Percentiles rank a stretch among this genome's conserved stretches.
These are phyloP conservation scores for Thereva unica DNA, from an alignment of 2,888 invertebrate species.

Conservation along the genomic window DNA sequence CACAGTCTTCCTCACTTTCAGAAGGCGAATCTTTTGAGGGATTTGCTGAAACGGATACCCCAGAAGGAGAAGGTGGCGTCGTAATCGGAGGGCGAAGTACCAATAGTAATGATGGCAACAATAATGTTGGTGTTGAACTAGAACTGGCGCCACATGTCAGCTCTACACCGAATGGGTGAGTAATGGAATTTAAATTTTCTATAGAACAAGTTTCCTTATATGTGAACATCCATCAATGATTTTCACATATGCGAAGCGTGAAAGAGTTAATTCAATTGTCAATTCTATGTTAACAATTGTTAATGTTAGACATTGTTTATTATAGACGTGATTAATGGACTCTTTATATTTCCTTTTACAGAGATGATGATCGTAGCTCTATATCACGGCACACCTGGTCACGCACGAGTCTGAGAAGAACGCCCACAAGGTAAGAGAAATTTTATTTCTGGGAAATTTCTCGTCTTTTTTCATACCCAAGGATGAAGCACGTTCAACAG, in stretches of 20 bases:
- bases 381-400: constrained; percentile 83
- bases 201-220: not conserved
- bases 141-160: constrained; percentile 56
- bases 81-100: constrained; percentile 14
- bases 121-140: constrained; percentile 53
- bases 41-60: constrained; percentile 68
- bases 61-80: constrained; percentile 36
- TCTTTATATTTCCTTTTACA: constrained; percentile 48
- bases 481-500: constrained; percentile 2
- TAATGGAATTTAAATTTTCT: constrained; percentile 7
- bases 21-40: constrained; percentile 84
- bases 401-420: constrained; percentile 79
- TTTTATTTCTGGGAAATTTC: constrained; percentile 7
- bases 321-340: not conserved
- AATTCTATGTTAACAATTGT: too few relatives aligned
- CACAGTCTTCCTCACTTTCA: constrained; percentile 65
- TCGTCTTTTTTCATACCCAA: too few relatives aligned
- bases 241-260: too few relatives aligned
- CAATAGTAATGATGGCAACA: constrained; percentile 44
- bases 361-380: constrained; percentile 63
- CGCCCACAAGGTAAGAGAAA: constrained; percentile 71
- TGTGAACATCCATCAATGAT: not conserved
- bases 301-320: not conserved
- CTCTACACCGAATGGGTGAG: constrained; percentile 49
- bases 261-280: too few relatives aligned